phyloP scores from a whole-genome alignment of 2,113 vertebrate species.

The Ahaetulla prasina region DNA sequence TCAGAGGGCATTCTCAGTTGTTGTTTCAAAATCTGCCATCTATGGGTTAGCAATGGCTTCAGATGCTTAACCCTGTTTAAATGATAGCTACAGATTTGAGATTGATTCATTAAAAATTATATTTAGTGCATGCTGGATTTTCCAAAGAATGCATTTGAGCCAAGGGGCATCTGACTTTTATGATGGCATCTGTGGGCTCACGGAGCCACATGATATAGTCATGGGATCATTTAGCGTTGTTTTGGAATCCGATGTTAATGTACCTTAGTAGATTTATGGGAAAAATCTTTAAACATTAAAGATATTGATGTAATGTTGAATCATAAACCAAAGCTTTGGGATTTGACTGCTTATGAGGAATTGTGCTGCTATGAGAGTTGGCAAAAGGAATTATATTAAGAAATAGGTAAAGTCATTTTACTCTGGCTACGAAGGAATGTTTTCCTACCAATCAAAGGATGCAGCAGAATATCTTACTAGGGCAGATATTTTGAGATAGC shows the following conservation, averaged over 20 bases:
- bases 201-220: not conserved
- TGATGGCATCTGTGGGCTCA: not conserved
- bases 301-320: not conserved
- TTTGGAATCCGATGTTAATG: not conserved
- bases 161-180: not conserved
- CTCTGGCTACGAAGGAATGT: not conserved
- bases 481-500: not conserved
- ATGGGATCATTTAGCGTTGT: not conserved
- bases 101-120: not conserved
- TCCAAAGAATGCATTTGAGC: not conserved
- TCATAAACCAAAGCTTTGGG: not conserved
- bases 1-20: not conserved
- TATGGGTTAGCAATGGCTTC: not conserved
- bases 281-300: not conserved
- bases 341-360: not conserved
- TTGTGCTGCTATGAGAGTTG: not conserved
- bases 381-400: not conserved
- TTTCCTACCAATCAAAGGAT: not conserved
- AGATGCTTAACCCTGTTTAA: not conserved
- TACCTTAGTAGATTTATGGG: not conserved
- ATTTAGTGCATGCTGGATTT: not conserved
- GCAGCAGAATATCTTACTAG: not conserved
- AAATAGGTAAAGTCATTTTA: not conserved
- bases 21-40: not conserved
- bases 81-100: not conserved